Evolutionary conservation across 2,888 invertebrate genomes (phyloP).

Genomic region (Acheta domesticus): DNA sequence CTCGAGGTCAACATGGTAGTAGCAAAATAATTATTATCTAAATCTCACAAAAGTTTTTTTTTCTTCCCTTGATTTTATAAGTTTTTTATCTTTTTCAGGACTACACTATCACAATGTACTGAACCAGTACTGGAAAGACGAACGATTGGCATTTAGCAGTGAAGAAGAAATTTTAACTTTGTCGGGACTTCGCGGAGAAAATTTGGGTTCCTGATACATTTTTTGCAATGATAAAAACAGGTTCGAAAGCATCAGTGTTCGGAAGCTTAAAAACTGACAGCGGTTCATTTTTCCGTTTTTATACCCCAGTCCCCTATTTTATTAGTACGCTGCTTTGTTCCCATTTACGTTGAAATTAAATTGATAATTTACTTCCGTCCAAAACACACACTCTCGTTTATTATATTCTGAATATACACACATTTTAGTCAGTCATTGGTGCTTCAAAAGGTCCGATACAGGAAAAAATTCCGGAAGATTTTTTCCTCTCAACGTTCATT

Average conservation of each 20-base stretch:
- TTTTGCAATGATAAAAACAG: conserved; percentile 97
- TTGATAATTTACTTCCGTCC: too few species aligned
- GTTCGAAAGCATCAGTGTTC: conserved; percentile 49
- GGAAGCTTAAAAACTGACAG: too few species aligned
- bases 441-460: too few species aligned
- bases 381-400: too few species aligned
- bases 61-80: neutral
- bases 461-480: too few species aligned
- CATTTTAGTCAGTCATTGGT: too few species aligned
- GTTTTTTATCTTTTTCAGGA: conserved; percentile 64
- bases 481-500: too few species aligned
- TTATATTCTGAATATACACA: too few species aligned
- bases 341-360: too few species aligned
- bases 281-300: too few species aligned
- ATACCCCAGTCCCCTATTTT: too few species aligned
- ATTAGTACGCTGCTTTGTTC: too few species aligned
- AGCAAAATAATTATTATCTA: neutral
- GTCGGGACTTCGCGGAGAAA: conserved; percentile 95
- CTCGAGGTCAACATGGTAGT: conserved; percentile 98
- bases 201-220: conserved; percentile 99
- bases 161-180: conserved; percentile 85
- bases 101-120: conserved; percentile 98
- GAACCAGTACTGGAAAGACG: conserved; percentile 99
- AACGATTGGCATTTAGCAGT: conserved; percentile 84
- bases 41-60: neutral